These are phyloP conservation scores for Coryphaenoides rupestris DNA, from an alignment of 2,113 vertebrate genomes.

Conservation along the genomic window DNA sequence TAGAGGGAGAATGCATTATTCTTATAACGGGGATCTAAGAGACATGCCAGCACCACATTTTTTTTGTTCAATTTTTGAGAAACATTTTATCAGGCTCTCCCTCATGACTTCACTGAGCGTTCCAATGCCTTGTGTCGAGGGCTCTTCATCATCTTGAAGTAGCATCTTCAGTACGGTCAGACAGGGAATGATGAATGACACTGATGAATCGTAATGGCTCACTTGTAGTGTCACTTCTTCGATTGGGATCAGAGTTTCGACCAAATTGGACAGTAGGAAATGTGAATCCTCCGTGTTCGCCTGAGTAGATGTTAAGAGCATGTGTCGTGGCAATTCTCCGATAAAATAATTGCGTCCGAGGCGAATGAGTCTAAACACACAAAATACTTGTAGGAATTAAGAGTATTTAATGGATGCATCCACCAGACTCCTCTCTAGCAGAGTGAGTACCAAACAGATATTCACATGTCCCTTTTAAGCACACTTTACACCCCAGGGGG, in stretches of 20 bases:
- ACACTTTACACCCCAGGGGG: too few relatives aligned
- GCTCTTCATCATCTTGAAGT: conserved; percentile 10
- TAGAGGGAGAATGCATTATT: too few relatives aligned
- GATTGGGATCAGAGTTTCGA: conserved; percentile 3
- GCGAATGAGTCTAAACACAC: too few relatives aligned
- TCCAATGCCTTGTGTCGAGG: conserved; percentile 4
- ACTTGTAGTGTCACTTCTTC: conserved; percentile 14
- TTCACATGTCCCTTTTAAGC: too few relatives aligned
- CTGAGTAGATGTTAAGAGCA: neutral
- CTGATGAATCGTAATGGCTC: conserved; percentile 3
- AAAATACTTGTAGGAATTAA: too few relatives aligned
- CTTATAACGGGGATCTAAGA: too few relatives aligned
- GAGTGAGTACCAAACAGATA: too few relatives aligned
- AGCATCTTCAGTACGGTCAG: conserved; percentile 6
- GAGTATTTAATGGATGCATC: too few relatives aligned
- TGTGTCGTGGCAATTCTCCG: too few relatives aligned
- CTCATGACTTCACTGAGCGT: conserved; percentile 1
- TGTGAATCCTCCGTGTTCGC: conserved; percentile 11
- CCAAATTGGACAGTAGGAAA: conserved; percentile 2
- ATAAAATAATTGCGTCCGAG: conserved; percentile 5
- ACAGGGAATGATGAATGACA: conserved; percentile 14
- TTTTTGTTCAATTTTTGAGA: neutral
- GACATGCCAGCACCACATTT: too few relatives aligned
- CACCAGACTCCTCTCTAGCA: too few relatives aligned
- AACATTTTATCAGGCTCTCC: conserved; percentile 10